Base-by-base conservation (phyloP, 2,797 vertebrate species). In the Florisuga fusca region DNA sequence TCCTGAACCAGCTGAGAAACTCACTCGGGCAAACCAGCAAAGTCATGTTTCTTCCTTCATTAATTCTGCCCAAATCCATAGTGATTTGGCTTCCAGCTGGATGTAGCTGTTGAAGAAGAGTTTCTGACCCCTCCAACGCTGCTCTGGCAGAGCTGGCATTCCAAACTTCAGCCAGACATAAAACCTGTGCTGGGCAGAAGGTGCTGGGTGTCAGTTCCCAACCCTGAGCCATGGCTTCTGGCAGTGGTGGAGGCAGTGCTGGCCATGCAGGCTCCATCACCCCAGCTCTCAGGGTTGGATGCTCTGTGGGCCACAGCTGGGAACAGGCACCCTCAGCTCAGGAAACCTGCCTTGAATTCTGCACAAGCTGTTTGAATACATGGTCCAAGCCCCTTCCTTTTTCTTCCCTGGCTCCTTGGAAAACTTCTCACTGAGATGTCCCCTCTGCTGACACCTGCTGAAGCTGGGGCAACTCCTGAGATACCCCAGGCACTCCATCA, bases 401-500 rank as follows among this genome's bases (percentile, higher is more conserved):
- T 13, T 6, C 26, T 53, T 61, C 11, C 14, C 50, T 29, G 29
- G 15, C 21, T 69, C 6, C 53, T 74, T 8, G 2, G 57, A 57
- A 45, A 38, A 26, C 19, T 61, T 46, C 15, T 11, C 0, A 0
- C 31, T 38, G 38, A 33, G 66, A 53, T 73, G 79, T 68, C 64
- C 18, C 29, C 57, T 73, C 74, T 55, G 74, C 55, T 0, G 5
- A 15, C 43, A 12, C 16, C 54, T n/a, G 36, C 46, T 48, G 7
- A 41, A 71, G 27, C 0, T 0, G 73, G 69, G 66, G 73, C 4
- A 20, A 3, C 46, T 33, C 73, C 48, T 16, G 3, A 3, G 19
- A n/a, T 3, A 6, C 1, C 53, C 29, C 13, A 2, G 3, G 41
- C 17, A n/a, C 66, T 74, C 36, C 48, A 57, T 68, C 0, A 0